phyloP scores from a whole-genome alignment of 2,888 invertebrate species.

The Scaptomyza caliginosa region DNA sequence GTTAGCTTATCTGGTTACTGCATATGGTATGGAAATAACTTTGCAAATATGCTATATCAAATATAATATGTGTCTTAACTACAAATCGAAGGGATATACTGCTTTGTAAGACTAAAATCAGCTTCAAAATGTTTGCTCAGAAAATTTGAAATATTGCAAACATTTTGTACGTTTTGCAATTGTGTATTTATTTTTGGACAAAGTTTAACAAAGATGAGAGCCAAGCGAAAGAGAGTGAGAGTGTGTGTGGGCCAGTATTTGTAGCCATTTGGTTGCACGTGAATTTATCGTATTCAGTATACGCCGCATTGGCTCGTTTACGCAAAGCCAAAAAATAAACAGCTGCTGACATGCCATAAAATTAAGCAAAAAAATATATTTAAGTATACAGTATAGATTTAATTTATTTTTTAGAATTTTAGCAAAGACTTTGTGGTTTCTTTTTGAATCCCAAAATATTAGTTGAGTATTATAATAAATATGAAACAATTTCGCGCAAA shows the following conservation, averaged over 20 bases:
- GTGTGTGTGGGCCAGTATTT: background rate
- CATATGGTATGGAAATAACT: too few relatives aligned
- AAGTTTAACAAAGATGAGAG: slow-evolving; percentile 1
- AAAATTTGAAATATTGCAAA: slow-evolving; percentile 44
- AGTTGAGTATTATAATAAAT: background rate
- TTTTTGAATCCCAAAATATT: background rate
- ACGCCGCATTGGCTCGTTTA: slow-evolving; percentile 30
- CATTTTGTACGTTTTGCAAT: slow-evolving; percentile 41
- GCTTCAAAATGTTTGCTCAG: too few relatives aligned
- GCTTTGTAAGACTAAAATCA: too few relatives aligned
- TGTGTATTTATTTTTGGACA: slow-evolving; percentile 47
- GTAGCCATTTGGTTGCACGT: slow-evolving; percentile 48
- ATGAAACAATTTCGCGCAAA: slow-evolving; percentile 30
- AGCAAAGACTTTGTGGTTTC: background rate
- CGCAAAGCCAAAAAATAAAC: slow-evolving; percentile 46
- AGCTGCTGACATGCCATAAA: slow-evolving; percentile 59
- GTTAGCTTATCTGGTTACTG: too few relatives aligned
- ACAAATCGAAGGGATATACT: too few relatives aligned
- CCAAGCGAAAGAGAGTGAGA: slow-evolving; percentile 1
- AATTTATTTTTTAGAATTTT: slow-evolving; percentile 11
- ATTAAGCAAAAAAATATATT: slow-evolving; percentile 34
- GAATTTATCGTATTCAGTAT: slow-evolving; percentile 16
- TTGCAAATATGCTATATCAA: too few relatives aligned
- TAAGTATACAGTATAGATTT: slow-evolving; percentile 36
- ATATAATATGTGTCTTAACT: too few relatives aligned